Evolutionary conservation across 2,113 vertebrate genomes (phyloP).

Genomic region (Tamias sibiricus): DNA sequence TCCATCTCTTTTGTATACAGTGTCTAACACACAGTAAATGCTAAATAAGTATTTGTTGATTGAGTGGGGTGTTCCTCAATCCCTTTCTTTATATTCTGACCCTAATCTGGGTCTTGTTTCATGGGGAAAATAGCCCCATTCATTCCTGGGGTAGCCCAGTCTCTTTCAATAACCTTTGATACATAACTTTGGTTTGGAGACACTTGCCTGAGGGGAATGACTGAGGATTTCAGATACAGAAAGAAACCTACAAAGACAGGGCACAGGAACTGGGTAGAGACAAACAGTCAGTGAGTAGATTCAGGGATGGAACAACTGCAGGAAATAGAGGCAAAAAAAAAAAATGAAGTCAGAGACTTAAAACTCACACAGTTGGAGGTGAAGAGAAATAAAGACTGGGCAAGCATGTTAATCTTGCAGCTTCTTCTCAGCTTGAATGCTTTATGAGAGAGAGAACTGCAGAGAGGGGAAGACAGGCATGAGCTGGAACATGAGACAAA

Average conservation of each 20-base stretch:
- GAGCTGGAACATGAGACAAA: background rate
- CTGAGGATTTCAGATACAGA: conserved; percentile 17
- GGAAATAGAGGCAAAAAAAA: background rate
- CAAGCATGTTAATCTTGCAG: background rate
- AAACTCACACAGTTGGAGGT: background rate
- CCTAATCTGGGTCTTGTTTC: background rate
- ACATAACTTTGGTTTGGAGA: background rate
- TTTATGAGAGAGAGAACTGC: background rate
- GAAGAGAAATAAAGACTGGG: background rate
- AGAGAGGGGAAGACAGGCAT: background rate
- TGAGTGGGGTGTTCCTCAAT: background rate
- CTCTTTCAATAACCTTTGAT: background rate
- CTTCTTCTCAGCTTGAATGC: background rate
- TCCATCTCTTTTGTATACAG: background rate
- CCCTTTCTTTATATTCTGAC: conserved; percentile 21
- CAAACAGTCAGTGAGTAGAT: background rate
- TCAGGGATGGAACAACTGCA: background rate
- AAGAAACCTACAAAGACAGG: background rate
- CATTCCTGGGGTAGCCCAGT: background rate
- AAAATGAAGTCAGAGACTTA: background rate
- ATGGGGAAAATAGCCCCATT: background rate
- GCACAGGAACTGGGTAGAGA: background rate
- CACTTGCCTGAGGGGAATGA: background rate
- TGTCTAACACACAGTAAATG: background rate
- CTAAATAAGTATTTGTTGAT: background rate